Evolutionary conservation across 1,140 invertebrate species (phyloP).

Genomic region (Bursaphelenchus mucronatus): DNA sequence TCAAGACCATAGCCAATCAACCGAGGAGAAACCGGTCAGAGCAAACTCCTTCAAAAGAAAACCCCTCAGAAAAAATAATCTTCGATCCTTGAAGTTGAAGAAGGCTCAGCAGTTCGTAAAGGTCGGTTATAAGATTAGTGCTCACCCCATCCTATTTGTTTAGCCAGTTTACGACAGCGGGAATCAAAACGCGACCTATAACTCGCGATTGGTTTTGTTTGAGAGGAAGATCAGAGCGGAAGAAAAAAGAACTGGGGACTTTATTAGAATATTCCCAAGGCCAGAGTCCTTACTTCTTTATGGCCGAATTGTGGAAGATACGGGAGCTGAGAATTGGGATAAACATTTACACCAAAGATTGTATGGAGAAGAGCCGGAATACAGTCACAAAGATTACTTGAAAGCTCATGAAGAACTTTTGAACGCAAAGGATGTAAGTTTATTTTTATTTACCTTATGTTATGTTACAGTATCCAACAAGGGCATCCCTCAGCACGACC

Average conservation of each 20-base stretch:
- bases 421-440: conserved; percentile 25
- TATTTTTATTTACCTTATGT: conserved; percentile 8
- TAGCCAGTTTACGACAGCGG: not conserved
- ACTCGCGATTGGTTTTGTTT: conserved; percentile 6
- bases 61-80: not conserved
- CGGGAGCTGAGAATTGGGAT: conserved; percentile 46
- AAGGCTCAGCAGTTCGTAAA: conserved; percentile 7
- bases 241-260: conserved; percentile 77
- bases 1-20: too few relatives aligned
- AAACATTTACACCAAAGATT: conserved; percentile 27
- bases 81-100: conserved; percentile 3
- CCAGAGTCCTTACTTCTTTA: conserved; percentile 67
- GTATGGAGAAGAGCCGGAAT: conserved; percentile 18
- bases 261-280: conserved; percentile 84
- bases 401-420: conserved; percentile 36
- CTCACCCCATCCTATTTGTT: not conserved
- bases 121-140: not conserved
- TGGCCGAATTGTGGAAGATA: conserved; percentile 35
- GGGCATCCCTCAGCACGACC: conserved; percentile 19
- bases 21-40: too few relatives aligned
- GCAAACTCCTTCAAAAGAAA: too few relatives aligned
- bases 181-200: not conserved
- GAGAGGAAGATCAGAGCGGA: conserved; percentile 73
- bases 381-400: conserved; percentile 26
- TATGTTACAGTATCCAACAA: conserved; percentile 29